These are phyloP conservation scores for Cricetomys ansorgei DNA, from an alignment of 2,113 vertebrate species.

Conservation along the genomic window DNA sequence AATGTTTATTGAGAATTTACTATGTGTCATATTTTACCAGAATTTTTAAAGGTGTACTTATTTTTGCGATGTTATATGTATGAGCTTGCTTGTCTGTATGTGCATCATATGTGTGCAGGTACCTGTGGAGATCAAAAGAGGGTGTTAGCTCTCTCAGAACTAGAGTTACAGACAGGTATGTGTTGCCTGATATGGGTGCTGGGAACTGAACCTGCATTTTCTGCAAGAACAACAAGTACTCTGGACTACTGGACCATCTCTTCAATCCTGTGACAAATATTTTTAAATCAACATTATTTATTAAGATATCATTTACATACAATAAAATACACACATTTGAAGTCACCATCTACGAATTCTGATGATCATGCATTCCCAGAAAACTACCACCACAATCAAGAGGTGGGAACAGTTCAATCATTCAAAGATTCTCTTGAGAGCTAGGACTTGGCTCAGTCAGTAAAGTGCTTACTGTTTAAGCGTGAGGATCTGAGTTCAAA, in stretches of 20 bases:
- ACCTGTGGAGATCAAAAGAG: not conserved
- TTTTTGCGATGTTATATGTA: not conserved
- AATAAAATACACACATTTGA: not conserved
- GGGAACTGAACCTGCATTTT: not conserved
- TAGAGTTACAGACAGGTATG: not conserved
- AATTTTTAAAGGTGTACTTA: not conserved
- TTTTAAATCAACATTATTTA: not conserved
- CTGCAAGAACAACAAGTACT: not conserved
- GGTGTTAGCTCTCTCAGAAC: not conserved
- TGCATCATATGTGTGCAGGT: not conserved
- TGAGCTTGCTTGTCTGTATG: not conserved
- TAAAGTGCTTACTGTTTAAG: not conserved
- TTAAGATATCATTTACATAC: not conserved
- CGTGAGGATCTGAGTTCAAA: not conserved
- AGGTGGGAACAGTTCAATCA: not conserved
- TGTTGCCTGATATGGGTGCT: not conserved
- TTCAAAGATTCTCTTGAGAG: not conserved
- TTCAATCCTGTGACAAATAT: not conserved
- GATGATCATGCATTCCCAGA: not conserved
- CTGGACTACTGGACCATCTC: not conserved
- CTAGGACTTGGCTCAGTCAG: not conserved
- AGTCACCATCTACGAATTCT: not conserved
- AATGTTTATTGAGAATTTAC: not conserved
- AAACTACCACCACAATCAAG: not conserved
- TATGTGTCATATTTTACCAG: not conserved